phyloP scores from a whole-genome alignment of 2,113 vertebrate species.

The Lonchura striata region DNA sequence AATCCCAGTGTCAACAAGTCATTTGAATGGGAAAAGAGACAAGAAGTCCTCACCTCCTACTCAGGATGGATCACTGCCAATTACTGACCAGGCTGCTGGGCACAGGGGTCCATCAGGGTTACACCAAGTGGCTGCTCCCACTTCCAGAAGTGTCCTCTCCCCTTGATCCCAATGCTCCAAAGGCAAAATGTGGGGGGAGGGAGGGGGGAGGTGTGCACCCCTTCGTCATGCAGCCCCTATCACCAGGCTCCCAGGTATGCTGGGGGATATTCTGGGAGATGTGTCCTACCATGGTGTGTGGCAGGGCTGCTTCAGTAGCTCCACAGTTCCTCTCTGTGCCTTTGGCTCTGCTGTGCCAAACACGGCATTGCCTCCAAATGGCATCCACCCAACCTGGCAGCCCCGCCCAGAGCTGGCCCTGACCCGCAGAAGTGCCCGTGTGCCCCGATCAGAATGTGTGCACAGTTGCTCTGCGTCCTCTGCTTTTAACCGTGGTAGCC shows the following conservation, averaged over 20 bases:
- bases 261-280: neutral
- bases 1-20: neutral
- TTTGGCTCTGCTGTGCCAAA: neutral
- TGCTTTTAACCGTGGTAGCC: neutral
- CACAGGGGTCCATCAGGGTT: neutral
- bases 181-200: neutral
- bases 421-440: accelerated
- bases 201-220: accelerated
- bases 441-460: neutral
- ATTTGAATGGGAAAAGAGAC: neutral
- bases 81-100: neutral
- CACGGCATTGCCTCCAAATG: neutral
- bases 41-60: neutral
- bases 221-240: neutral
- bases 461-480: accelerated
- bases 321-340: neutral
- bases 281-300: accelerated
- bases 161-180: neutral
- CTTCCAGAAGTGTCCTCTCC: neutral
- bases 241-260: neutral
- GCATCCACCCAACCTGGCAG: neutral
- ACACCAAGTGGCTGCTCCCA: neutral
- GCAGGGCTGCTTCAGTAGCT: neutral
- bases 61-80: neutral
- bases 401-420: neutral